These are phyloP conservation scores for Mustelus asterias DNA, from an alignment of 2,113 vertebrate species.

Conservation along the genomic window DNA sequence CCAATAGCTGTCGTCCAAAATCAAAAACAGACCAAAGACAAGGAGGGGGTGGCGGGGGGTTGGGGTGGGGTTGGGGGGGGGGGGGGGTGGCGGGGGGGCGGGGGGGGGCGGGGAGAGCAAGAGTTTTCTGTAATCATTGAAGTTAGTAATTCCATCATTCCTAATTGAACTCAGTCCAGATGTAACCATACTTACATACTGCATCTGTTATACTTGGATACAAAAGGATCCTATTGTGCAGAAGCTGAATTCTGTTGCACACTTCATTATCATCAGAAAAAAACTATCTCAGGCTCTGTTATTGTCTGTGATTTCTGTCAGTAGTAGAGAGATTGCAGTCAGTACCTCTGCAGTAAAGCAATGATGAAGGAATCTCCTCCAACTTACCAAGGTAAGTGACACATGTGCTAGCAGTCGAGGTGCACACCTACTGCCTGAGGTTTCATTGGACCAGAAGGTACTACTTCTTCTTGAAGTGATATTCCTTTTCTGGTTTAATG, in stretches of 20 bases:
- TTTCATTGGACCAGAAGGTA: background rate
- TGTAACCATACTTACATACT: background rate
- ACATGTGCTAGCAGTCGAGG: background rate
- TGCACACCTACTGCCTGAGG: background rate
- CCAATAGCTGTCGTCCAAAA: too few species aligned
- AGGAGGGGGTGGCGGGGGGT: too few species aligned
- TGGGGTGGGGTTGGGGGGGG: too few species aligned
- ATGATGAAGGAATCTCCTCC: background rate
- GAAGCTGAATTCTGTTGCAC: background rate
- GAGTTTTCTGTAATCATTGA: too few species aligned
- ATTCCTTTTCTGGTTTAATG: background rate
- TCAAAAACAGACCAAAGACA: too few species aligned
- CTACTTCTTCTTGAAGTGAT: background rate
- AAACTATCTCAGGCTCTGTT: background rate
- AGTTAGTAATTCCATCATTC: too few species aligned
- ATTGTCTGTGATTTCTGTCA: background rate
- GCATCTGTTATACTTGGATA: background rate
- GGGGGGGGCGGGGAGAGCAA: too few species aligned
- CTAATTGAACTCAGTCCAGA: too few species aligned
- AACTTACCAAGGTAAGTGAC: background rate
- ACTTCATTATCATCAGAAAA: background rate
- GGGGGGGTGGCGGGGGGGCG: too few species aligned
- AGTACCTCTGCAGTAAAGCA: background rate
- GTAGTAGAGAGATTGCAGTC: background rate
- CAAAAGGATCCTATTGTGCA: background rate